A percentile compares a stretch with the other conserved stretches of the same genome.
These are phyloP conservation scores for Aurelia aurita DNA, from an alignment of 30 jellyfish, hydroid and myxozoan species.

Conservation along the genomic window DNA sequence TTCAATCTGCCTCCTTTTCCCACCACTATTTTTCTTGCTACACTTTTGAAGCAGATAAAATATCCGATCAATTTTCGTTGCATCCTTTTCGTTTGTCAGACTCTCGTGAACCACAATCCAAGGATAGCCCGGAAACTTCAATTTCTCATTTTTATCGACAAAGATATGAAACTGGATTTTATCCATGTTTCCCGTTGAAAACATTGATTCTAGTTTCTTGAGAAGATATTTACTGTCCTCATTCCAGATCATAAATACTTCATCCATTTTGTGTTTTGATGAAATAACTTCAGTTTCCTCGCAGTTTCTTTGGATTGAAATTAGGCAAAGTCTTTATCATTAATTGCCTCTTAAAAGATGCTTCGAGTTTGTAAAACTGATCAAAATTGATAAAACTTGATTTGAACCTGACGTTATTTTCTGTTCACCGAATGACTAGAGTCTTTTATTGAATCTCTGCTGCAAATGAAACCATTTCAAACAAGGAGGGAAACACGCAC, in stretches of 20 bases:
- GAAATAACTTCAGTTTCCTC: too few species aligned
- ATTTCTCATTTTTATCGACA: background rate
- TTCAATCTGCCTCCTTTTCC: background rate
- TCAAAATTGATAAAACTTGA: too few species aligned
- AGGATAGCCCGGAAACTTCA: background rate
- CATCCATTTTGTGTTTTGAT: slow-evolving; percentile 26
- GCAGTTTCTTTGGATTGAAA: too few species aligned
- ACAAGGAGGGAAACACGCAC: too few species aligned
- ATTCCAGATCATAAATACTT: slow-evolving; percentile 40
- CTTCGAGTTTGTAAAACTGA: too few species aligned
- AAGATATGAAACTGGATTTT: slow-evolving; percentile 23
- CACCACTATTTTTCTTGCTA: background rate
- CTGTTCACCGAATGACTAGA: too few species aligned
- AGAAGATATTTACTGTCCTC: background rate
- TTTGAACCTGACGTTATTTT: too few species aligned
- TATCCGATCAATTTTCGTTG: slow-evolving; percentile 24
- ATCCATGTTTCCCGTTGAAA: background rate
- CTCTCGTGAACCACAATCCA: slow-evolving; percentile 45
- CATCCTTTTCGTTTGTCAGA: slow-evolving; percentile 26
- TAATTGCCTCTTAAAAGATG: too few species aligned
- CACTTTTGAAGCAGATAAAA: slow-evolving; percentile 26
- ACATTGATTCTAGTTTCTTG: background rate
- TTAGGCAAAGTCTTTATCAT: too few species aligned
- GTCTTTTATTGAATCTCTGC: too few species aligned
- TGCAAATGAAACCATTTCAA: too few species aligned